Base-by-base conservation (phyloP, 1,140 invertebrate species). In the Drosophila quadrilineata region DNA sequence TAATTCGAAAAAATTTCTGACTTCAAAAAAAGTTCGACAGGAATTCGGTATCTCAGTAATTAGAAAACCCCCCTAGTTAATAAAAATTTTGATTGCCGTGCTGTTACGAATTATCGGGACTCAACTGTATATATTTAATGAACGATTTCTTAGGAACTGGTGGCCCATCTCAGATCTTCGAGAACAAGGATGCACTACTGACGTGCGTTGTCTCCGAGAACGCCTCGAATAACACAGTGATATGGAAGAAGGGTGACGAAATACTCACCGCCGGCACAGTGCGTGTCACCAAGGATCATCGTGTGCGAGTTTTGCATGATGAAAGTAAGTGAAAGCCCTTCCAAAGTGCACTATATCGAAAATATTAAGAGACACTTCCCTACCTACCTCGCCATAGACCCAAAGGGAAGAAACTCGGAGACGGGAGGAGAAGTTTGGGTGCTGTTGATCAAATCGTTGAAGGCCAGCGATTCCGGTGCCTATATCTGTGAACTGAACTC, bases 401-500 rank as follows among this genome's bases (percentile, higher is more conserved):
- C 91, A 0, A 91, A 90, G 2, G 90, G 90, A 10, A 72, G 53
- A 14, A 79, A 67, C 46, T 88, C 91, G 46, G 87, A 80, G 24
- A 90, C 92, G 90, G 91, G 93, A 9, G 94, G 94, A 1, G 94
- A 96, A 76, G 94, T 96, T 8, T 96, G 95, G 95, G 94, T 96
- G 19, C 91, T 96, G n/a, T 92, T 94, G 31, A 95, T 96, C 72
- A 93, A 93, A 72, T 90, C 91, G 17, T 92, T 93, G 0, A 93
- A 92, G 72, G 87, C 92, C 2, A 91, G 91, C 4, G 95, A 96
- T 88, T 92, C 94, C 3, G 95, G 95, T 2, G 91, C 95, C 4
- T 96, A 96, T 77, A 92, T 94, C 63, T 96, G 95, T 71, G 95
- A 96, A 89, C 92, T 96, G 0, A 96, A 96, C 90, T 95, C 93